These are phyloP conservation scores for Equus przewalskii DNA, from an alignment of 2,113 vertebrate species.

Conservation along the genomic window DNA sequence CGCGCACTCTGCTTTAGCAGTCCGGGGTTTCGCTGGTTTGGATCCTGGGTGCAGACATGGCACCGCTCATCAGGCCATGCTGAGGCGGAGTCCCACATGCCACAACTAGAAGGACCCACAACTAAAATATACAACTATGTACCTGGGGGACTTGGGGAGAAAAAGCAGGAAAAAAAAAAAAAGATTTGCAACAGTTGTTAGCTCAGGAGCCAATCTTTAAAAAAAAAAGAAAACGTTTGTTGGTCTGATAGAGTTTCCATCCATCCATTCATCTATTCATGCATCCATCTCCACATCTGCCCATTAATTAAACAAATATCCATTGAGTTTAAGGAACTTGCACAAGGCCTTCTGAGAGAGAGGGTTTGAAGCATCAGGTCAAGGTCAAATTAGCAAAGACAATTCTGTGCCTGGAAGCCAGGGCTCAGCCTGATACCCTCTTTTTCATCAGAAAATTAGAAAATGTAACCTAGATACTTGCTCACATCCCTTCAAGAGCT, in stretches of 20 bases:
- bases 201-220: too few species aligned
- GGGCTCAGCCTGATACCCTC: neutral
- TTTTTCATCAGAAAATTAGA: neutral
- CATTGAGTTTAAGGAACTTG: neutral
- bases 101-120: too few species aligned
- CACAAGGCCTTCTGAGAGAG: neutral
- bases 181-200: too few species aligned
- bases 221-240: neutral
- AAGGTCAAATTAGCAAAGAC: neutral
- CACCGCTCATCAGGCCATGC: too few species aligned
- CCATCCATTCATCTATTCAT: neutral
- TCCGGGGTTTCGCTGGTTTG: too few species aligned
- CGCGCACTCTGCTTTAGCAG: too few species aligned
- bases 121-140: too few species aligned
- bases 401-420: neutral
- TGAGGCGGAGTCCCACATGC: too few species aligned
- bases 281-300: neutral
- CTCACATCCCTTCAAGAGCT: neutral
- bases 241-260: neutral
- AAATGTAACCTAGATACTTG: neutral
- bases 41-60: too few species aligned
- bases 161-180: too few species aligned
- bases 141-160: too few species aligned
- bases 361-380: neutral
- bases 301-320: neutral